Evolutionary conservation across 2,888 invertebrate genomes (phyloP).

Genomic region (Deroplatys truncata): DNA sequence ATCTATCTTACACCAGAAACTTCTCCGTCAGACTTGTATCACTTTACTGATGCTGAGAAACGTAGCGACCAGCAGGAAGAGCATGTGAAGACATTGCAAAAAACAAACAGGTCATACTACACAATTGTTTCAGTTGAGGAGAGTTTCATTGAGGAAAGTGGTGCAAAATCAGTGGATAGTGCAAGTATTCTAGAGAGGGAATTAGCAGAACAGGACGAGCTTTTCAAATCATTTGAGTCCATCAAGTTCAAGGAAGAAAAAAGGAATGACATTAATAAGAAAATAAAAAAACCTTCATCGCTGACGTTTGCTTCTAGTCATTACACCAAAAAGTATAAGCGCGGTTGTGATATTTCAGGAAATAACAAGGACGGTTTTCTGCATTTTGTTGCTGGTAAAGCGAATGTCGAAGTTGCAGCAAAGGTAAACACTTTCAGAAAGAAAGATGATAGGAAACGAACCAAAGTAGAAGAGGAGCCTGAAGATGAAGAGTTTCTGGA

Average conservation of each 20-base stretch:
- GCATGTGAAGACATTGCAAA: constrained; percentile 19
- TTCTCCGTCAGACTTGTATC: constrained; percentile 40
- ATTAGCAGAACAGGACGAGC: constrained; percentile 51
- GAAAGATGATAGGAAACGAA: not conserved
- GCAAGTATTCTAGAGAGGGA: constrained; percentile 48
- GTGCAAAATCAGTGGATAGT: constrained; percentile 44
- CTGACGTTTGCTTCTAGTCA: constrained; percentile 44
- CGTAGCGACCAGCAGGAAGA: not conserved
- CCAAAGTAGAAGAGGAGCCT: not conserved
- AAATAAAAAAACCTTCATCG: constrained; percentile 35
- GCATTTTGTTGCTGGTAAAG: not conserved
- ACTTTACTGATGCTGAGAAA: not conserved
- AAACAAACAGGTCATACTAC: constrained; percentile 34
- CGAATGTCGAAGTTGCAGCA: not conserved
- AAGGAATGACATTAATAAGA: constrained; percentile 40
- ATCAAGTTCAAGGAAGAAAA: constrained; percentile 43
- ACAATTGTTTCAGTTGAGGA: constrained; percentile 36
- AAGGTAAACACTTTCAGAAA: not conserved
- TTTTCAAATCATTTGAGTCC: constrained; percentile 50
- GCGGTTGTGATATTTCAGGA: constrained; percentile 5
- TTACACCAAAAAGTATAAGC: constrained; percentile 40
- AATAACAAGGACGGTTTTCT: not conserved
- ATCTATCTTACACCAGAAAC: constrained; percentile 50
- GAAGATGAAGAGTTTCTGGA: constrained; percentile 20
- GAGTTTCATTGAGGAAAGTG: constrained; percentile 41